Base-by-base conservation (phyloP, 2,797 vertebrate genomes). In the Petrocephalus schoutedeni region DNA sequence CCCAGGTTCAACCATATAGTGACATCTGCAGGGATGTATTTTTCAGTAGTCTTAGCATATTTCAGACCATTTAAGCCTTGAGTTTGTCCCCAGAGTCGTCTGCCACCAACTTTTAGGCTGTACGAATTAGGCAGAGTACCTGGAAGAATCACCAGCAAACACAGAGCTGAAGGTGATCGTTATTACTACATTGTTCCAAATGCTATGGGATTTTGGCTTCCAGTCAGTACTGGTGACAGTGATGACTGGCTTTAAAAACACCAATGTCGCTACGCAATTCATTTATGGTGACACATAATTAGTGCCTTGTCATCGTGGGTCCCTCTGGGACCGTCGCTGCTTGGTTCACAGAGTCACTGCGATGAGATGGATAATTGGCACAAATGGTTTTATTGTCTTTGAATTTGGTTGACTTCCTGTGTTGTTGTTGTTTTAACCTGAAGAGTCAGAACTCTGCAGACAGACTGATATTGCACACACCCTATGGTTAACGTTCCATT, bases 401-500 rank as follows among this genome's bases (percentile, higher is more conserved):
- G 2, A 89, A 87, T 56, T 14, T 12, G 89, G 87, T 88, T 54
- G 83, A 86, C 89, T 74, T 89, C 88, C 59, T 85, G 54, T 12
- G 21, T 61, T 83, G 36, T 32, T 88, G 53, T 67, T 90, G 88
- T 51, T 87, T 91, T 91, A 90, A 91, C 86, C 82, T 83, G 86
- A 83, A 16, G 80, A 87, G 77, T 58, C 56, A 80, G 64, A 87
- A 19, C 14, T 67, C 4, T 61, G 83, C 28, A 86, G 87, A 89
- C 82, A 86, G 88, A 87, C 19, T 16, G 88, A 80, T 4, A 77
- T 90, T 49, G 80, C 85, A 87, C 54, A 41, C 45, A 82, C 61
- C 61, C 86, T 71, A 56, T 59, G 86, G 64, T 49, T 89, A 32
- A 82, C n/a, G 14, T 19, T 21, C 56, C n/a, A 45, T 61, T 57